These are phyloP conservation scores for Rhadina sibilatrix DNA, from an alignment of 2,113 vertebrate species.

Conservation along the genomic window DNA sequence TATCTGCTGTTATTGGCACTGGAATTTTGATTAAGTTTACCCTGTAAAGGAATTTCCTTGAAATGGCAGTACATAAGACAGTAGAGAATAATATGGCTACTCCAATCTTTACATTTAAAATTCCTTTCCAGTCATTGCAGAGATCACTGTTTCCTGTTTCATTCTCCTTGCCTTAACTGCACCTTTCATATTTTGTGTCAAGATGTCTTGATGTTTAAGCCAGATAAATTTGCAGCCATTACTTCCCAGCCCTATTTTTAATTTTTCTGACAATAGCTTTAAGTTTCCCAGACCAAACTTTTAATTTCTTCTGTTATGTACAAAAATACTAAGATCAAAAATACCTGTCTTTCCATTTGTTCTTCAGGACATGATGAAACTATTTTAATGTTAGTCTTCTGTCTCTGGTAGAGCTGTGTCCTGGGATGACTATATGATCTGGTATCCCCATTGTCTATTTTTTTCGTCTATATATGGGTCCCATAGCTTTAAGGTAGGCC, in stretches of 20 bases:
- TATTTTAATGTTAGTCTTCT: neutral
- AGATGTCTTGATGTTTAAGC: neutral
- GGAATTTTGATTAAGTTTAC: neutral
- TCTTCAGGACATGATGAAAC: neutral
- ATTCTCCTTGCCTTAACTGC: neutral
- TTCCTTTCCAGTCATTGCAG: neutral
- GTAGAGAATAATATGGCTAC: neutral
- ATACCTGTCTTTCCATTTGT: neutral
- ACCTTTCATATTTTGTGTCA: neutral
- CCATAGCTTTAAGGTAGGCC: neutral
- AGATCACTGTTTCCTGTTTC: neutral
- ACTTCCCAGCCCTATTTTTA: neutral
- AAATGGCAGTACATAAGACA: neutral
- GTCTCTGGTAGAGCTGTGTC: neutral
- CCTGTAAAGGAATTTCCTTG: neutral
- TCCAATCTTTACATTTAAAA: neutral
- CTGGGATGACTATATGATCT: neutral
- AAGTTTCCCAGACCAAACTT: neutral
- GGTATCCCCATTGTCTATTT: neutral
- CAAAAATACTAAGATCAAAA: neutral
- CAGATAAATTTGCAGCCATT: neutral
- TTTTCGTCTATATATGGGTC: neutral
- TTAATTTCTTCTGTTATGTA: neutral
- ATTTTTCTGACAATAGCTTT: neutral
- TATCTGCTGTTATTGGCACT: neutral